Evolutionary conservation across 2,797 vertebrate species (phyloP), one percentile per base, ranked within the genome.

Genomic region (Cryptoprocta ferox): DNA sequence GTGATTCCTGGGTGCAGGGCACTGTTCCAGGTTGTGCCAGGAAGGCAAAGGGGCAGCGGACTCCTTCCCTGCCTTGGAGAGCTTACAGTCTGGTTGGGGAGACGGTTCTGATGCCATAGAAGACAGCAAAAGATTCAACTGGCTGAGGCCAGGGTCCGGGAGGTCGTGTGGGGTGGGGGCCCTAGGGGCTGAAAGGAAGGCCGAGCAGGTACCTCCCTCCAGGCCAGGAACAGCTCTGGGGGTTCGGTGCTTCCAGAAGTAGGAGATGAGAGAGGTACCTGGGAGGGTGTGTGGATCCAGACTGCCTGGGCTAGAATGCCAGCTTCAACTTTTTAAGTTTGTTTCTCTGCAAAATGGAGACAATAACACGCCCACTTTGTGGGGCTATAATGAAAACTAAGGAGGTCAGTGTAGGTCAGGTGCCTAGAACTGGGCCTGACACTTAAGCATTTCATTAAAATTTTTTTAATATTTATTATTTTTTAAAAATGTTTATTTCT

Each of bases 161-260:
- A 35, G 12, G 19, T 59, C 13, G 6, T 2, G 7, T 0, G 21
- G 14, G 1, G 21, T 56, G 48, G 42, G 42, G 26, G 75, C 37
- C 53, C 15, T 18, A 5, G 7, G 9, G 39, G 7, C 19, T 56
- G 63, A 2, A 19, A 80, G 80, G 14, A 42, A 39, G 48, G 37
- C 19, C 14, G 18, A 24, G 2, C 0, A 2, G 13, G 39, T 8
- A 18, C 1, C 0, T 59, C 8, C 2, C 59, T 39, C 61, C 14
- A 19, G 45, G 9, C 11, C 1, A 3, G 26, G 26, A 1, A 7
- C 2, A 1, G 32, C 18, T 37, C 28, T 11, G 88, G 39, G 37
- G 37, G 24, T 50, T 61, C 59, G 15, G 50, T 9, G 21, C 24
- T 89, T 89, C 0, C 1, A 63, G 32, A 92, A 73, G 50, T 53